These are phyloP conservation scores for Rhinella marina DNA, from an alignment of 2,797 vertebrate genomes.

Conservation along the genomic window DNA sequence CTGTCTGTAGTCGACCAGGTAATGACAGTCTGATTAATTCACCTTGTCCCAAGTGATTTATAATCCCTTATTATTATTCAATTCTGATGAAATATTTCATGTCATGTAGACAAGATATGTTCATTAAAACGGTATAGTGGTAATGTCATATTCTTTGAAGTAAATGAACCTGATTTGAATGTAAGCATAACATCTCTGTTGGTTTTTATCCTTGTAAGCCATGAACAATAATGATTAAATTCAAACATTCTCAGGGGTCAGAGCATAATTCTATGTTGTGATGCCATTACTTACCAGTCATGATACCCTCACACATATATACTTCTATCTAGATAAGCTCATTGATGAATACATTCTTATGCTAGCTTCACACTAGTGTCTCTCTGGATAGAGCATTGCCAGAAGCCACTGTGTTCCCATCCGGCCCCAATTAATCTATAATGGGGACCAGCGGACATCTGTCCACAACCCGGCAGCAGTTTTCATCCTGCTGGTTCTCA, in stretches of 20 bases:
- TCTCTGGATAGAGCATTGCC: too few species aligned
- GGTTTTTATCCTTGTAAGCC: constrained; percentile 27
- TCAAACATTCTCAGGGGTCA: constrained; percentile 16
- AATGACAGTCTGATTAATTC: constrained; percentile 61
- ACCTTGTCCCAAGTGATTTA: constrained; percentile 51
- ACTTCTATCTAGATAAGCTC: not conserved
- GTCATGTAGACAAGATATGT: constrained; percentile 57
- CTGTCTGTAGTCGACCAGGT: constrained; percentile 60
- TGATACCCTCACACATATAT: not conserved
- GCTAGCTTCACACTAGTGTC: not conserved
- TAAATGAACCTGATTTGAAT: constrained; percentile 44
- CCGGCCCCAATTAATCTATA: too few species aligned
- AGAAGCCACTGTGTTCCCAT: too few species aligned
- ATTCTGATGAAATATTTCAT: constrained; percentile 56
- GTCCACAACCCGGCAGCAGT: too few species aligned
- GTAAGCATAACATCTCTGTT: constrained; percentile 10
- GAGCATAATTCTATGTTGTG: not conserved
- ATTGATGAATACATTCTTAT: not conserved
- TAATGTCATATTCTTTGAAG: constrained; percentile 49
- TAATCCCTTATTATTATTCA: constrained; percentile 61
- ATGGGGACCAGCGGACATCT: too few species aligned
- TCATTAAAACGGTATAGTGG: constrained; percentile 52
- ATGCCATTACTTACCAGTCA: not conserved
- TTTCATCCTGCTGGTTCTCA: too few species aligned
- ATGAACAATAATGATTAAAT: constrained; percentile 24